Base-by-base conservation (phyloP, 2,113 vertebrate genomes). In the Pseudopodoces humilis region DNA sequence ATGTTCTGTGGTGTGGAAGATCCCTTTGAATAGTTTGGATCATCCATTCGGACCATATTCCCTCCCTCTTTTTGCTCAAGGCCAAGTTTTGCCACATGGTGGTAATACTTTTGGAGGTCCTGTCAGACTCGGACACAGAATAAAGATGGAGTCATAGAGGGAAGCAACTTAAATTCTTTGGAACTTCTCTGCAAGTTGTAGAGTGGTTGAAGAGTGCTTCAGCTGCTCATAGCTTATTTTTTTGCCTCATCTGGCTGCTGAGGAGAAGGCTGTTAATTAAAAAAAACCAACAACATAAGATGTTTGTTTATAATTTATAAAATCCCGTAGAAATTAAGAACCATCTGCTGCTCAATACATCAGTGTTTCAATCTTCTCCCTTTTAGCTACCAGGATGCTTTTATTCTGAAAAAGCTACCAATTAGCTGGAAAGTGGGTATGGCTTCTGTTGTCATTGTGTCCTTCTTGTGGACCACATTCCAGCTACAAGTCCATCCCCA, bases 221-320 rank as follows among this genome's bases (percentile, higher is more conserved):
- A 90, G 46, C 77, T 95, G 53, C 83, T 84, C 56, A 59, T 93
- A 69, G 24, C 23, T 81, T 59, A 9, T 62, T 65, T 64, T 70
- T 88, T 71, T 59, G 67, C 31, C 60, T 92, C 85, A 86, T 97
- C 94, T 94, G 87, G 58, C 83, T 80, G 53, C 52, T 89, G 70
- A 91, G 64, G 74, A 93, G 69, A 55, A 74, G 70, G 63, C 91
- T 96, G 78, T 53, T 88, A 60, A 87, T 96, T 68, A 6, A 44
- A n/a, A 52, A 13, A 28, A 52, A 31, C 49, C 14, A 22, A 5
- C 56, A 41, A 27, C 72, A 25, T 86, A 95, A 87, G 74, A 92
- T 95, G 81, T 97, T 97, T 97, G 83, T 97, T 97, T 97, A 88
- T 96, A 95, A 97, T 95, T 96, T 96, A 94, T 91, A 82, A 85